Conservation (phyloP, 2,888 invertebrate genomes). For the Aricia artaxerxes region DNA sequence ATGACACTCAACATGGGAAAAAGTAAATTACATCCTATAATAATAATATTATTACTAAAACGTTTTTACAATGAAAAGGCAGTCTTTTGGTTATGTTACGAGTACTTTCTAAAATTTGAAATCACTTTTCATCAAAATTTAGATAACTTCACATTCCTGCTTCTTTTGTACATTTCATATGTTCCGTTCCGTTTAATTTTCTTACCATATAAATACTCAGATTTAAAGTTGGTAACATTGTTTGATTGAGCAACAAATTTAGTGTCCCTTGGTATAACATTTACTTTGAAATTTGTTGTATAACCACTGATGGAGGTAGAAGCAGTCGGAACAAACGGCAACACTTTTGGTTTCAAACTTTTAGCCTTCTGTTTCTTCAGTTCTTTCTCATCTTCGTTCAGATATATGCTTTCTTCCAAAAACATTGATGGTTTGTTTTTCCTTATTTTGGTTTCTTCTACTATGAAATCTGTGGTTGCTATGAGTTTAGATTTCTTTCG, state of each 20-base stretch:
- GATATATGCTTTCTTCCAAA: slow-evolving; percentile 68
- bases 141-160: slow-evolving; percentile 60
- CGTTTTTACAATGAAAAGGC: neutral
- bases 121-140: slow-evolving; percentile 62
- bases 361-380: slow-evolving; percentile 37
- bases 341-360: slow-evolving; percentile 44
- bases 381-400: slow-evolving; percentile 51
- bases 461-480: slow-evolving; percentile 63
- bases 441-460: slow-evolving; percentile 56
- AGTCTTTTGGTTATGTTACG: neutral
- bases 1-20: slow-evolving; percentile 11
- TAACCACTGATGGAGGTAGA: slow-evolving; percentile 64
- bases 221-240: slow-evolving; percentile 58
- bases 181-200: slow-evolving; percentile 62
- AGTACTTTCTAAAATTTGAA: neutral
- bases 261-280: slow-evolving; percentile 57
- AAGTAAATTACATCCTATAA: neutral
- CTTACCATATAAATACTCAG: slow-evolving; percentile 56
- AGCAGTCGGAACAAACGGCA: slow-evolving; percentile 67
- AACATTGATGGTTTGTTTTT: slow-evolving; percentile 67
- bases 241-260: slow-evolving; percentile 61
- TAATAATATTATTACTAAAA: neutral
- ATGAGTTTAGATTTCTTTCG: slow-evolving; percentile 50
- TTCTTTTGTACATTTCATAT: slow-evolving; percentile 62
- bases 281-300: slow-evolving; percentile 69